Conservation (phyloP, 2,113 vertebrate species). For the Cyphomyrus plagiostoma region DNA sequence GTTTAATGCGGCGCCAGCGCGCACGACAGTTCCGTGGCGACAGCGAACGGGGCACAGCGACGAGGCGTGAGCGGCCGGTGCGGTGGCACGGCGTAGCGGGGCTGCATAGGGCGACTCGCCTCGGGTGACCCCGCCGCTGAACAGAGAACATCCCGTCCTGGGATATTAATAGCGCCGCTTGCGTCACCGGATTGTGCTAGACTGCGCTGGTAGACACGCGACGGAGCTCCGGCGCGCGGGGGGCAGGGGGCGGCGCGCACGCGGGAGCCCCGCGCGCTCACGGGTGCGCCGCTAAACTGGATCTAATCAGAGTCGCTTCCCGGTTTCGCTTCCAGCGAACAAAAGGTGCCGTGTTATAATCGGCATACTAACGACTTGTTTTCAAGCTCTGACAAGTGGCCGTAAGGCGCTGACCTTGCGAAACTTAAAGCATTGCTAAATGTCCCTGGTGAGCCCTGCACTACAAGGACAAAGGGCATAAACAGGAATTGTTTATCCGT, state of each 20-base stretch:
- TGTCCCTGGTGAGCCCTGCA: background rate
- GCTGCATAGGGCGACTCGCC: slow-evolving; percentile 47
- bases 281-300: slow-evolving; percentile 39
- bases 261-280: background rate
- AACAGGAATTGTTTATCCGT: background rate
- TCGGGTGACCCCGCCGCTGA: slow-evolving; percentile 59
- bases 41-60: background rate
- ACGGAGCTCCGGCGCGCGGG: slow-evolving; percentile 39
- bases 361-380: background rate
- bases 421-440: background rate
- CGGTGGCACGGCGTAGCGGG: slow-evolving; percentile 19
- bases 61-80: background rate
- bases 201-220: slow-evolving; percentile 57
- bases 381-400: background rate
- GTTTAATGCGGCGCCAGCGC: background rate
- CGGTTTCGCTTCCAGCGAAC: slow-evolving; percentile 13
- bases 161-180: slow-evolving; percentile 68
- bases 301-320: slow-evolving; percentile 40
- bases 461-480: background rate
- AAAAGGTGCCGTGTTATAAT: background rate
- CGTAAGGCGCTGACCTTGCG: background rate
- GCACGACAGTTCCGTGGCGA: background rate
- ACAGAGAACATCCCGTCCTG: slow-evolving; percentile 61
- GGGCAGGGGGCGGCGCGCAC: slow-evolving; percentile 4
- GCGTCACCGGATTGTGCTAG: slow-evolving; percentile 64